Evolutionary conservation across 2,113 vertebrate species (phyloP).

Genomic region (Callaeas wilsoni): DNA sequence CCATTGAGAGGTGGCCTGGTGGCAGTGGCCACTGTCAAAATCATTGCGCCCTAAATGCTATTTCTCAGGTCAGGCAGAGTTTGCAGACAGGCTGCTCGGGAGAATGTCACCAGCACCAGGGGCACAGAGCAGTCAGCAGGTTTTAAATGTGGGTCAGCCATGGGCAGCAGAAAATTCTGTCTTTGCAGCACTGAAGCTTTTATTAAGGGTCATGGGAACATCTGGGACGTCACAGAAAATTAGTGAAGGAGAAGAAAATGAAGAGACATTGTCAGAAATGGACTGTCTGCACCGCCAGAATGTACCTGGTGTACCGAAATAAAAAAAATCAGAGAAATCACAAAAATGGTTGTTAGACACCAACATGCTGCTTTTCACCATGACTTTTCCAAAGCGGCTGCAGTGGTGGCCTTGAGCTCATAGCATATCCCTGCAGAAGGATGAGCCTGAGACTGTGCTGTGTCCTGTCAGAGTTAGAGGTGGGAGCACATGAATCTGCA

Average conservation of each 20-base stretch:
- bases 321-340: neutral
- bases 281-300: neutral
- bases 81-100: neutral
- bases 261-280: neutral
- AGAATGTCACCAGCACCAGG: neutral
- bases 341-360: neutral
- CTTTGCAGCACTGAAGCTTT: neutral
- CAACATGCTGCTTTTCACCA: neutral
- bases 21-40: neutral
- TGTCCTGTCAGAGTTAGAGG: neutral
- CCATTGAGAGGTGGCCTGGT: neutral
- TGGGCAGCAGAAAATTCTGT: neutral
- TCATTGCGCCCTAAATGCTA: no score
- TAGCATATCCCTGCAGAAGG: neutral
- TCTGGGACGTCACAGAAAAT: neutral
- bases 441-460: neutral
- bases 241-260: neutral
- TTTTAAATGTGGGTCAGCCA: neutral
- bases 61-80: neutral
- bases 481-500: neutral
- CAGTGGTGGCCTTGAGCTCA: neutral
- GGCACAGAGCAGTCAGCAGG: rapidly evolving
- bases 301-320: rapidly evolving
- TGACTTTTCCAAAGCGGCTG: neutral
- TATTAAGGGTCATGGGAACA: neutral